A percentile compares a stretch with the other conserved stretches of the same genome.
phyloP scores from a whole-genome alignment of 1,140 invertebrate genomes.

The Ips nitidus region DNA sequence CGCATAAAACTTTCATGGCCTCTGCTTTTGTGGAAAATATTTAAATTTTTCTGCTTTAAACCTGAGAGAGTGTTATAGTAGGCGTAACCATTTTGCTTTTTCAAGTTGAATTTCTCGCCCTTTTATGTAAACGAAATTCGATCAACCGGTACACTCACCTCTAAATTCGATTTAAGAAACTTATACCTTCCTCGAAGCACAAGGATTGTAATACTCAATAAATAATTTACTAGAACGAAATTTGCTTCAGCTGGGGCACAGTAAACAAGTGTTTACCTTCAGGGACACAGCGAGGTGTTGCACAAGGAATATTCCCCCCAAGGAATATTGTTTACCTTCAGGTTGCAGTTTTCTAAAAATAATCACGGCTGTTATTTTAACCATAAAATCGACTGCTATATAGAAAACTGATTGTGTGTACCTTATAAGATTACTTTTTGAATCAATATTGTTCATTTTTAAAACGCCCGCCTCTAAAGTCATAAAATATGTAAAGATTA shows the following conservation, averaged over 20 bases:
- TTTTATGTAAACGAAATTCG: background rate
- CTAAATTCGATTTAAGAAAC: background rate
- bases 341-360: constrained; percentile 6
- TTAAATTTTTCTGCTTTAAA: background rate
- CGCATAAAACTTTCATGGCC: background rate
- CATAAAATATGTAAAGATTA: background rate
- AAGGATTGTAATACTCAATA: background rate
- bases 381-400: background rate
- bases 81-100: background rate
- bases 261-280: background rate
- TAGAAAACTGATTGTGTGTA: background rate
- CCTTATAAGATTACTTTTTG: background rate
- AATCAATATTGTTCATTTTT: constrained; percentile 1
- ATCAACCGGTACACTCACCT: background rate
- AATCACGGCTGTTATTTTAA: background rate
- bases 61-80: background rate
- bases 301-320: background rate
- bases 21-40: background rate
- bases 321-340: constrained; percentile 3
- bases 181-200: background rate
- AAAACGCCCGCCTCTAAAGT: background rate
- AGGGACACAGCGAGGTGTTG: background rate
- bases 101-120: background rate
- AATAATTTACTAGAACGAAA: background rate
- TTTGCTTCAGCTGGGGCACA: background rate